Evolutionary conservation across 2,797 vertebrate genomes (phyloP).

Genomic region (Lutjanus campechanus): DNA sequence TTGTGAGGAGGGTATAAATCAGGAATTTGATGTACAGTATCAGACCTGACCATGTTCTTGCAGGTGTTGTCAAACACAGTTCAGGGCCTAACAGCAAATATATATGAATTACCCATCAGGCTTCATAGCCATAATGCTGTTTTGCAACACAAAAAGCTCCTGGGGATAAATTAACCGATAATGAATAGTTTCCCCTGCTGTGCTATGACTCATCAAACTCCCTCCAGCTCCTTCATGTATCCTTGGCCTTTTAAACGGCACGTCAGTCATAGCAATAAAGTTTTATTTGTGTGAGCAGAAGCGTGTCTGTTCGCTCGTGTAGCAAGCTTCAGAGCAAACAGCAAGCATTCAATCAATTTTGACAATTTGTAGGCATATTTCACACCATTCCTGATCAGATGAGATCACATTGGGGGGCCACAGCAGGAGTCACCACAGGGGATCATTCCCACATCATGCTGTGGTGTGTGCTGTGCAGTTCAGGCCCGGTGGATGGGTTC

Average conservation of each 20-base stretch:
- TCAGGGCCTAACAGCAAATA: constrained; percentile 27
- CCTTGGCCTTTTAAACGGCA: constrained; percentile 48
- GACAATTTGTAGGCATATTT: constrained; percentile 49
- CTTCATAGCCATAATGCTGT: constrained; percentile 19
- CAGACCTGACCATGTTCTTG: neutral
- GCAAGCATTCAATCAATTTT: constrained; percentile 38
- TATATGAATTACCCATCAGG: constrained; percentile 19
- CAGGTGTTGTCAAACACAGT: constrained; percentile 28
- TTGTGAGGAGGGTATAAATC: neutral
- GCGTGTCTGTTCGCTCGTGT: neutral
- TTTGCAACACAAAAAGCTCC: constrained; percentile 51
- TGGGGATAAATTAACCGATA: constrained; percentile 65
- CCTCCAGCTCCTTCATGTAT: constrained; percentile 42
- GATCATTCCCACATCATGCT: neutral
- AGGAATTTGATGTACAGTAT: neutral
- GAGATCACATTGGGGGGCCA: constrained; percentile 37
- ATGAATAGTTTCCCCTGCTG: constrained; percentile 56
- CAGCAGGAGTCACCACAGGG: constrained; percentile 46
- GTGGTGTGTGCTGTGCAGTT: constrained; percentile 11
- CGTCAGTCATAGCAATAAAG: constrained; percentile 36
- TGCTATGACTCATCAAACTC: constrained; percentile 54
- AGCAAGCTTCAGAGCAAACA: constrained; percentile 26
- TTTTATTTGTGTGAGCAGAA: constrained; percentile 11
- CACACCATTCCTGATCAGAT: constrained; percentile 46
- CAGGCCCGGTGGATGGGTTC: neutral